These are phyloP conservation scores for Dolomedes plantarius DNA, from an alignment of 2,888 invertebrate genomes.

Conservation along the genomic window DNA sequence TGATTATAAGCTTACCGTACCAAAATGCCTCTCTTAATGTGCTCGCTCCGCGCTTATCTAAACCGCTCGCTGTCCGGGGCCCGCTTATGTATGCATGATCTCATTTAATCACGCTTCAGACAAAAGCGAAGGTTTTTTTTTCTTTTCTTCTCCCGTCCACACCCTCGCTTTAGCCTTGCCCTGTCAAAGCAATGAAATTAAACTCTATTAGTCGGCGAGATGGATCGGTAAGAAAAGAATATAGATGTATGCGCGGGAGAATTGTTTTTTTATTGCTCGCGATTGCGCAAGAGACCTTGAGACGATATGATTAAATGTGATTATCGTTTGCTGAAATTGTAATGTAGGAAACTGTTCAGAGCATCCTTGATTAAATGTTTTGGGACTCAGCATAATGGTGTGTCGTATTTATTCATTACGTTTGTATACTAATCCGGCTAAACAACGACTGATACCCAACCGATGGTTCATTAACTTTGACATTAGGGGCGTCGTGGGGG, in stretches of 20 bases:
- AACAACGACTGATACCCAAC: too few relatives aligned
- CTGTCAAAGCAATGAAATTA: constrained; percentile 24
- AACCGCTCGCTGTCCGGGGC: background rate
- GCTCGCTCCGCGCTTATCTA: background rate
- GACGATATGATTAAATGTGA: background rate
- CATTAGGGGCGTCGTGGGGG: too few relatives aligned
- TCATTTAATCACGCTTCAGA: background rate
- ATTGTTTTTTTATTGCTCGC: background rate
- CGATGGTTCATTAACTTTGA: too few relatives aligned
- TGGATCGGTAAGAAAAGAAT: background rate
- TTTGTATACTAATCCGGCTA: too few relatives aligned
- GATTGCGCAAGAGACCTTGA: constrained; percentile 11
- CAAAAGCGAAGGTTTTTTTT: background rate
- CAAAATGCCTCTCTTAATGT: background rate
- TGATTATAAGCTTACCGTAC: background rate
- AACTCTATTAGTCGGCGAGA: background rate
- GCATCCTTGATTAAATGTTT: too few relatives aligned
- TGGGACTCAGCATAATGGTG: too few relatives aligned
- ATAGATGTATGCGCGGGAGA: too few relatives aligned
- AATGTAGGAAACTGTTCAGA: too few relatives aligned
- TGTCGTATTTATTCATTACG: too few relatives aligned
- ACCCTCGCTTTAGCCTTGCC: constrained; percentile 35
- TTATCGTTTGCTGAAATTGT: background rate
- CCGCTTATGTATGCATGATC: too few relatives aligned
- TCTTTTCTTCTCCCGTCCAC: too few relatives aligned